phyloP scores from a whole-genome alignment of 2,113 vertebrate genomes.

The Puntigrus tetrazona region DNA sequence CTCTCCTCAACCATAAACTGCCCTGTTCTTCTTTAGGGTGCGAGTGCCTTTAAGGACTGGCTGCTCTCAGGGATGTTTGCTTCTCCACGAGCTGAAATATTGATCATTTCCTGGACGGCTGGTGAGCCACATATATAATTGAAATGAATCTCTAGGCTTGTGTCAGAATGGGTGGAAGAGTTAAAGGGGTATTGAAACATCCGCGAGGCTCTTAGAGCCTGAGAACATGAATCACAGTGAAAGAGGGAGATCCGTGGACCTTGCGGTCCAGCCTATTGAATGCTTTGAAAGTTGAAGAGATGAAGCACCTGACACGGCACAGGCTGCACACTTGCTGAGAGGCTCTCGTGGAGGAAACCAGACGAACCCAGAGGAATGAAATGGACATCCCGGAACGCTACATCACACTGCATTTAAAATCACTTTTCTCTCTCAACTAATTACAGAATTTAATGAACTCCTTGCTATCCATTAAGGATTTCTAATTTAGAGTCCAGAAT shows the following conservation, averaged over 20 bases:
- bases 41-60: conserved; percentile 44
- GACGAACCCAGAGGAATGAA: neutral
- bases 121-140: conserved; percentile 57
- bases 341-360: neutral
- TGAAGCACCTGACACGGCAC: conserved; percentile 16
- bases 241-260: conserved; percentile 43
- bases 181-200: conserved; percentile 37
- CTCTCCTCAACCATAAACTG: conserved; percentile 28
- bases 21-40: conserved; percentile 25
- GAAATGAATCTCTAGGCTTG: conserved; percentile 51
- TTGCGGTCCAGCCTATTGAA: conserved; percentile 33
- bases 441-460: conserved; percentile 23
- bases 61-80: conserved; percentile 58
- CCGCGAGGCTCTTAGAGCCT: neutral
- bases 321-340: neutral
- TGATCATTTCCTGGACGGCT: conserved; percentile 53
- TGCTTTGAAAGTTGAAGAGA: conserved; percentile 11
- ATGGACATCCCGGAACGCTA: neutral
- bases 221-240: conserved; percentile 33
- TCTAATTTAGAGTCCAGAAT: conserved; percentile 18
- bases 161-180: conserved; percentile 38
- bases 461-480: conserved; percentile 16
- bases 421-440: conserved; percentile 12
- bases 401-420: neutral
- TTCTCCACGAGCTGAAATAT: conserved; percentile 60